Base-by-base conservation (phyloP, 2,888 invertebrate genomes). In the Amphipyra berbera region DNA sequence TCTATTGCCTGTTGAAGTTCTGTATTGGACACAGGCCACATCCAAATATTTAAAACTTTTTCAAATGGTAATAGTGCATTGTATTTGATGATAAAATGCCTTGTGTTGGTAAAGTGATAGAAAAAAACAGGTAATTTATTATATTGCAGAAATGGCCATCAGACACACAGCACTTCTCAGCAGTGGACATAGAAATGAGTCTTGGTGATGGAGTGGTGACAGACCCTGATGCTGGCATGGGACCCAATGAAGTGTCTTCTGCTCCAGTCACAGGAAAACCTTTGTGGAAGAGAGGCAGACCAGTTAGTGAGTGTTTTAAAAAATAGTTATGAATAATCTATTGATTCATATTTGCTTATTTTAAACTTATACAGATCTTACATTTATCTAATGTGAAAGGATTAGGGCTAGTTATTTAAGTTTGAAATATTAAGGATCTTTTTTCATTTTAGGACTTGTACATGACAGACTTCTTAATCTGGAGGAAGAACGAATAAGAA, bases 401-500 rank as follows among this genome's bases (percentile, higher is more conserved):
- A 30, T 1, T 21, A 21, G 3, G 3, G 21, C n/a, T 33, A 33
- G 9, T 33, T 8, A 37, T n/a, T n/a, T 37, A 10, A 37, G 9
- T 38, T 40, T 27, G 2, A 49, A 40, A 38, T 27, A 27, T 38
- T 3, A 50, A 15, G 6, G 10, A 7, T 37, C 1, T 30, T 46
- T 13, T 52, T 61, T 40, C 0, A 33, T 63, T 62, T 2, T 61
- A 89, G 89, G 86, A 62, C 81, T 86, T 53, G 87, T 88, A 30
- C 89, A 90, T 79, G 90, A 90, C 63, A 84, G 88, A 73, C 84
- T 90, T 27, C 74, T 90, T 30, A 86, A 79, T 72, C 80, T 90
- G 67, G 90, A 90, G 78, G 90, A 90, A 78, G 90, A 90, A 74
- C 88, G 81, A 78, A 87, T 90, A 74, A 86, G 81, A 82, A 87